Percentiles rank a stretch among this genome's conserved stretches.
Evolutionary conservation across 2,888 invertebrate genomes (phyloP).

Genomic region (Brenthis ino): DNA sequence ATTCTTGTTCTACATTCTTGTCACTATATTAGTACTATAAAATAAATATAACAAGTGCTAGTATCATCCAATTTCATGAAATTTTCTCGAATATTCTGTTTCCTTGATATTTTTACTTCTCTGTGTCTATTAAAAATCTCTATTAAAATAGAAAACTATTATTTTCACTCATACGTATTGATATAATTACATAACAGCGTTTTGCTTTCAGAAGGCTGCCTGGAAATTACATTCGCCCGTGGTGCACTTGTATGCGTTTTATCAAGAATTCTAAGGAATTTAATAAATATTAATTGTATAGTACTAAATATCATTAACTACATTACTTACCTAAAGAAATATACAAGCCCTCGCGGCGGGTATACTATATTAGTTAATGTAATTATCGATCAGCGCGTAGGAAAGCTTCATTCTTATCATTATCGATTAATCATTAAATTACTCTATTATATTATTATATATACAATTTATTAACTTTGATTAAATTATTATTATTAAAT

Average conservation of each 20-base stretch:
- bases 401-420: constrained; percentile 83
- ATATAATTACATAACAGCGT: constrained; percentile 6
- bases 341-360: constrained; percentile 80
- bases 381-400: constrained; percentile 84
- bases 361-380: constrained; percentile 85
- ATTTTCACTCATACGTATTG: background rate
- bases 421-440: constrained; percentile 83
- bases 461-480: constrained; percentile 83
- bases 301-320: constrained; percentile 74
- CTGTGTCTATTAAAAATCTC: too few species aligned
- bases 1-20: background rate
- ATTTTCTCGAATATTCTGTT: background rate
- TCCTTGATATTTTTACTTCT: background rate
- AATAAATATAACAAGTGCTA: too few species aligned
- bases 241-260: constrained; percentile 68
- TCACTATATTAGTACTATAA: too few species aligned
- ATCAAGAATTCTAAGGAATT: constrained; percentile 77
- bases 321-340: constrained; percentile 68
- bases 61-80: too few species aligned
- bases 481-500: constrained; percentile 83
- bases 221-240: constrained; percentile 54
- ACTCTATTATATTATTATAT: constrained; percentile 83
- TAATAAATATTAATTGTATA: constrained; percentile 74
- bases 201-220: constrained; percentile 57
- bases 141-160: too few species aligned